Percentiles rank a stretch among this genome's conserved stretches.
Evolutionary conservation across 1,140 invertebrate genomes (phyloP).

Genomic region (Drosophila neocordata): DNA sequence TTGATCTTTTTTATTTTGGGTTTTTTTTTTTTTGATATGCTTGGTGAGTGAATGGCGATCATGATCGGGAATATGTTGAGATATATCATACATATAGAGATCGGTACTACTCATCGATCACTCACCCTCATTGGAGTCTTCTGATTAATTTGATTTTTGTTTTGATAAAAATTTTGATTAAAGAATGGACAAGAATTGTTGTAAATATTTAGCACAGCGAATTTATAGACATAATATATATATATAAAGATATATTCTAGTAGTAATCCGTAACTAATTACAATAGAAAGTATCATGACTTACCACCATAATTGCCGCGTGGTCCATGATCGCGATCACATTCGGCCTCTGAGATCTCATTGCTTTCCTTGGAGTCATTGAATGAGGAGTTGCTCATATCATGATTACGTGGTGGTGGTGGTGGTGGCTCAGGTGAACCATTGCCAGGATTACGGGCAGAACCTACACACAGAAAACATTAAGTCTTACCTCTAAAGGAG

Average conservation of each 20-base stretch:
- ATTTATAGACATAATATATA: constrained; percentile 2
- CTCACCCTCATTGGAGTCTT: constrained; percentile 82
- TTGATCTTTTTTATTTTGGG: too few relatives aligned
- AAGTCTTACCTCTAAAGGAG: not conserved
- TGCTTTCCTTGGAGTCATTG: constrained; percentile 95
- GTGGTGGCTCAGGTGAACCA: constrained; percentile 91
- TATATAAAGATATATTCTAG: constrained; percentile 2
- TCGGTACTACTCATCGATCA: constrained; percentile 44
- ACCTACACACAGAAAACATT: constrained; percentile 51
- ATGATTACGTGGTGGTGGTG: constrained; percentile 89
- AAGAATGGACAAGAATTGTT: constrained; percentile 36
- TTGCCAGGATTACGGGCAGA: constrained; percentile 88
- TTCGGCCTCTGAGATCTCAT: constrained; percentile 96
- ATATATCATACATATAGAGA: constrained; percentile 1
- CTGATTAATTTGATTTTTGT: constrained; percentile 60
- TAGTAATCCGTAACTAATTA: not conserved
- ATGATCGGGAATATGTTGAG: constrained; percentile 44
- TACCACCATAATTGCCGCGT: constrained; percentile 89
- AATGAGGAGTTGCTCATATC: constrained; percentile 90
- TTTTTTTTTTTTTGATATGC: not conserved
- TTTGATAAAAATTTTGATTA: constrained; percentile 36
- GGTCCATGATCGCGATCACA: constrained; percentile 92
- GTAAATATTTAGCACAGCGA: constrained; percentile 30
- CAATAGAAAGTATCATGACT: constrained; percentile 71
- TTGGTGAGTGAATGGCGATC: constrained; percentile 31